Evolutionary conservation across 2,888 invertebrate genomes (phyloP).

Genomic region (Drosophila birchii): DNA sequence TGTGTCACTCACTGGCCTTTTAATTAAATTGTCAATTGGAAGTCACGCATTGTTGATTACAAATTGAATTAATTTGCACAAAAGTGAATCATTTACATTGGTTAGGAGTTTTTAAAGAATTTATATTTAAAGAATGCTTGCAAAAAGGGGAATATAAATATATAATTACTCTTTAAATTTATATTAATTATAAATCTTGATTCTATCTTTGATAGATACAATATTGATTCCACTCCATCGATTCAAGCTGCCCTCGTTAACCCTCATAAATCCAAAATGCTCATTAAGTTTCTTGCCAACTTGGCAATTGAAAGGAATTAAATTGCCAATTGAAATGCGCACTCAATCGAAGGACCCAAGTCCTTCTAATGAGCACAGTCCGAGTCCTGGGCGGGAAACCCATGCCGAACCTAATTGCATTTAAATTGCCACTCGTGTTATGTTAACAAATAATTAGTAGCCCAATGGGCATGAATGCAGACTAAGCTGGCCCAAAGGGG

Average conservation of each 20-base stretch:
- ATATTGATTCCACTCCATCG: background rate
- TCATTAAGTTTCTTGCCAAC: slow-evolving; percentile 43
- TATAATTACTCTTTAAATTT: background rate
- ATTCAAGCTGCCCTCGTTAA: background rate
- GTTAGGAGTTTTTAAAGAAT: background rate
- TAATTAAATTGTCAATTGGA: slow-evolving; percentile 73
- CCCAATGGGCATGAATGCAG: slow-evolving; percentile 70
- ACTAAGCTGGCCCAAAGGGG: slow-evolving; percentile 38
- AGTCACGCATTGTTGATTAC: slow-evolving; percentile 68
- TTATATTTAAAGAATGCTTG: too few relatives aligned
- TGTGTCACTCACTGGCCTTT: slow-evolving; percentile 45
- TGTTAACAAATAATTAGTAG: slow-evolving; percentile 82
- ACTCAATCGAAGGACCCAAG: slow-evolving; percentile 55
- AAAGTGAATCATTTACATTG: slow-evolving; percentile 11
- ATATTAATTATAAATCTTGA: background rate
- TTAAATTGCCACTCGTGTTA: slow-evolving; percentile 82
- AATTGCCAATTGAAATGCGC: slow-evolving; percentile 49
- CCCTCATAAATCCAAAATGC: slow-evolving; percentile 38
- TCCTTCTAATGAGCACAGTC: slow-evolving; percentile 65
- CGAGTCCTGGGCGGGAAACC: slow-evolving; percentile 12
- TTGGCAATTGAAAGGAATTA: slow-evolving; percentile 41
- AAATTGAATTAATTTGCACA: slow-evolving; percentile 60
- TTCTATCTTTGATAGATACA: background rate
- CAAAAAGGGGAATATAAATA: background rate
- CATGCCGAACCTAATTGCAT: slow-evolving; percentile 72